These are phyloP conservation scores for Osmerus mordax DNA, from an alignment of 2,113 vertebrate species.

Conservation along the genomic window DNA sequence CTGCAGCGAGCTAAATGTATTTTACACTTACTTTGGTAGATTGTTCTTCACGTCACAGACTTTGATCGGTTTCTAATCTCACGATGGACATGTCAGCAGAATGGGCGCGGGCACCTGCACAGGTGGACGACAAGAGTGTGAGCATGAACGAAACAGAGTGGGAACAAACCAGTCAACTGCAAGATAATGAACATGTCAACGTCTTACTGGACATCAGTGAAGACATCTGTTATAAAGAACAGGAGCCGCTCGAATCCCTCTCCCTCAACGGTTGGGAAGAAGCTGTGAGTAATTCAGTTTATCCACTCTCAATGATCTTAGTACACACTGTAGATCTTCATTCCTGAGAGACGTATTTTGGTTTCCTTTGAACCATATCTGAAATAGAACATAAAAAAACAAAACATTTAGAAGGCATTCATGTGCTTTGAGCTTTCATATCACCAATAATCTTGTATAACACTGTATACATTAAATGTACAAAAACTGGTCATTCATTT, in stretches of 20 bases:
- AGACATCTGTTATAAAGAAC: constrained; percentile 57
- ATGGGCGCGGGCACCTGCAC: constrained; percentile 8
- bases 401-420: too few species aligned
- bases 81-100: constrained; percentile 37
- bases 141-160: background rate
- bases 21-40: background rate
- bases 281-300: constrained; percentile 70
- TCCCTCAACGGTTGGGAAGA: constrained; percentile 76
- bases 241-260: constrained; percentile 46
- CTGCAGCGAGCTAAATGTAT: too few species aligned
- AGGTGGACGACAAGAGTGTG: constrained; percentile 3
- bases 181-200: constrained; percentile 62
- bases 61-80: background rate
- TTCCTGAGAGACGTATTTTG: background rate
- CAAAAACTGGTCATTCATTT: background rate
- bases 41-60: background rate
- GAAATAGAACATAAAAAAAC: too few species aligned
- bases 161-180: background rate
- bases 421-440: too few species aligned
- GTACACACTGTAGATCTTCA: background rate
- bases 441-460: too few species aligned
- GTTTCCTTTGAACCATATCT: background rate
- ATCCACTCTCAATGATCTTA: background rate
- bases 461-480: too few species aligned
- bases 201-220: constrained; percentile 76